Percentiles rank a stretch among this genome's conserved stretches.
These are phyloP conservation scores for Gila robusta DNA, from an alignment of 2,797 vertebrate genomes.

Conservation along the genomic window DNA sequence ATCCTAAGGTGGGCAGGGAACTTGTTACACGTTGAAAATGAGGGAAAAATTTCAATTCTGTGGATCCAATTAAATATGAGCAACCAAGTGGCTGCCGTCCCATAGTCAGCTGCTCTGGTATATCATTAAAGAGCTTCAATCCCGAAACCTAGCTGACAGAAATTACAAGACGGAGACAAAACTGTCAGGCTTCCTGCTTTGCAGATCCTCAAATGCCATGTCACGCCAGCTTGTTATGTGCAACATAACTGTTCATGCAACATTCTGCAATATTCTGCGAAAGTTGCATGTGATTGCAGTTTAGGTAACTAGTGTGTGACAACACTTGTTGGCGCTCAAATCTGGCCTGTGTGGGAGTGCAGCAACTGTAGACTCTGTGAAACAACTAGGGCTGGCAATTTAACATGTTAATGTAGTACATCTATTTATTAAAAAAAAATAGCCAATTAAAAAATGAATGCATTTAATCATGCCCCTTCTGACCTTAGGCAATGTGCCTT, in stretches of 20 bases:
- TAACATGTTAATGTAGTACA: background rate
- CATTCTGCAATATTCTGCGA: constrained; percentile 32
- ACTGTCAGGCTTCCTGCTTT: constrained; percentile 42
- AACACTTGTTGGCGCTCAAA: background rate
- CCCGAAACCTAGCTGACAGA: constrained; percentile 40
- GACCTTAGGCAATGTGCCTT: background rate
- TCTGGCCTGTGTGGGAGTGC: constrained; percentile 16
- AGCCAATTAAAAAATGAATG: background rate
- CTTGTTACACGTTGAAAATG: constrained; percentile 42
- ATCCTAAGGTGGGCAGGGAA: constrained; percentile 16
- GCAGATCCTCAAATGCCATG: constrained; percentile 41
- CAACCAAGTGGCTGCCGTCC: constrained; percentile 21
- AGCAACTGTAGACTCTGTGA: background rate
- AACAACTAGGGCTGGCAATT: background rate
- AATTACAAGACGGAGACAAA: constrained; percentile 44
- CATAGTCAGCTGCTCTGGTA: constrained; percentile 37
- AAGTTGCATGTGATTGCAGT: constrained; percentile 42
- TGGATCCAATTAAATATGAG: constrained; percentile 50
- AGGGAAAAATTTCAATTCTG: constrained; percentile 33
- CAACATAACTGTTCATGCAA: constrained; percentile 38
- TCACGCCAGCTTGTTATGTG: constrained; percentile 44
- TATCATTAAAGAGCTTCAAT: constrained; percentile 38
- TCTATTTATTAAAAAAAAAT: background rate
- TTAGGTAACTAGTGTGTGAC: constrained; percentile 31
- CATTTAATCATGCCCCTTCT: background rate